phyloP scores from a whole-genome alignment of 2,113 vertebrate species.

The Notarius lentiginosus region DNA sequence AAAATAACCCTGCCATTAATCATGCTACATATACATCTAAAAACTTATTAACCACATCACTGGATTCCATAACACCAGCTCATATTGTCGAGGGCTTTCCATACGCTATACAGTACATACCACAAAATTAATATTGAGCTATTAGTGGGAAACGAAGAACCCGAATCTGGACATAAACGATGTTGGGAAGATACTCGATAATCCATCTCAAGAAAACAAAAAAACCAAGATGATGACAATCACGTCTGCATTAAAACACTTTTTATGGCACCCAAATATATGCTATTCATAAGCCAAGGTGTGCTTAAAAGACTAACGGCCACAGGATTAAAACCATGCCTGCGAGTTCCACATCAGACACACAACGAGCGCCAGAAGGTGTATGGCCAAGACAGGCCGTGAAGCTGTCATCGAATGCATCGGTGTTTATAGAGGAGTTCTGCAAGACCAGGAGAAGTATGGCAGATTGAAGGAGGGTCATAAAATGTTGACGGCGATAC shows the following conservation, averaged over 20 bases:
- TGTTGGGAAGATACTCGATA: constrained; percentile 12
- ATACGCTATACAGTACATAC: background rate
- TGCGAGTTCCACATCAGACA: background rate
- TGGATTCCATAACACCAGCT: background rate
- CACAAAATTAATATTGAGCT: background rate
- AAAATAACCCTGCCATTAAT: constrained; percentile 19
- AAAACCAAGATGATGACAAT: constrained; percentile 32
- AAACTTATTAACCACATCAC: background rate
- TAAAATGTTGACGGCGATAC: constrained; percentile 30
- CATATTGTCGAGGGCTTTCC: background rate
- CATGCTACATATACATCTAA: background rate
- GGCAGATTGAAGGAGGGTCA: constrained; percentile 24
- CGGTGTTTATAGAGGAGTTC: constrained; percentile 4
- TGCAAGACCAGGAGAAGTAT: constrained; percentile 8
- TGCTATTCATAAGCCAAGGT: constrained; percentile 28
- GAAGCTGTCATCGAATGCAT: constrained; percentile 27
- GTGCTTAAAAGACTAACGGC: constrained; percentile 19
- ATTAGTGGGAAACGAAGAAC: background rate
- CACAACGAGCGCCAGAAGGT: constrained; percentile 8
- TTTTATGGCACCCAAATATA: constrained; percentile 14
- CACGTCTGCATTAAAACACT: constrained; percentile 21
- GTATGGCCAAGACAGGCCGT: constrained; percentile 14
- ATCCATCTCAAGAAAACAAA: background rate
- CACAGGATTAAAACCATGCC: constrained; percentile 26
- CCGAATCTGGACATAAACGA: background rate